Evolutionary conservation across 2,113 vertebrate genomes (phyloP).

Genomic region (Micronisus gabar): DNA sequence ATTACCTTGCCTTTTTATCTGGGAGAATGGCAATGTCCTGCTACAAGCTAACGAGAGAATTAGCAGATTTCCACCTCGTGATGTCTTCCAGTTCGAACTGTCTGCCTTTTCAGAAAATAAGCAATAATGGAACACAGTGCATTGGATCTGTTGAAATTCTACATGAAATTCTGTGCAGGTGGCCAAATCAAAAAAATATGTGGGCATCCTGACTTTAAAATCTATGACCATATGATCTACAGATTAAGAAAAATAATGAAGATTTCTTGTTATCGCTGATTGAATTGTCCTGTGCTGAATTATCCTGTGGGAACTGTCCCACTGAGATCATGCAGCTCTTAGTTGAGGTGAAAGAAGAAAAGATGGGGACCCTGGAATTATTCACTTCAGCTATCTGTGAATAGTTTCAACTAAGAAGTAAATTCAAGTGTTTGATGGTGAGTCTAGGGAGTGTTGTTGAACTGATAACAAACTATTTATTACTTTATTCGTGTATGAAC

Average conservation of each 20-base stretch:
- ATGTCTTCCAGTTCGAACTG: not conserved
- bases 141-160: not conserved
- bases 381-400: not conserved
- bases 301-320: not conserved
- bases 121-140: not conserved
- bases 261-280: not conserved
- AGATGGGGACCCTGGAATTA: not conserved
- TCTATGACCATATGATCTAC: not conserved
- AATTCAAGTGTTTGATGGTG: not conserved
- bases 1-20: not conserved
- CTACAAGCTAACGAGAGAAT: not conserved
- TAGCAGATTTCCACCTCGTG: not conserved
- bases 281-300: not conserved
- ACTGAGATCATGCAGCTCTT: not conserved
- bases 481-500: not conserved
- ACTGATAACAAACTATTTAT: not conserved
- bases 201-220: not conserved
- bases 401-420: not conserved
- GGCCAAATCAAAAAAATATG: not conserved
- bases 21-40: not conserved
- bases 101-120: not conserved
- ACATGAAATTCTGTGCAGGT: not conserved
- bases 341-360: not conserved
- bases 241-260: not conserved
- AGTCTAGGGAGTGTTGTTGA: not conserved